Evolutionary conservation across 2,113 vertebrate genomes (phyloP).

Genomic region (Podarcis raffonei): DNA sequence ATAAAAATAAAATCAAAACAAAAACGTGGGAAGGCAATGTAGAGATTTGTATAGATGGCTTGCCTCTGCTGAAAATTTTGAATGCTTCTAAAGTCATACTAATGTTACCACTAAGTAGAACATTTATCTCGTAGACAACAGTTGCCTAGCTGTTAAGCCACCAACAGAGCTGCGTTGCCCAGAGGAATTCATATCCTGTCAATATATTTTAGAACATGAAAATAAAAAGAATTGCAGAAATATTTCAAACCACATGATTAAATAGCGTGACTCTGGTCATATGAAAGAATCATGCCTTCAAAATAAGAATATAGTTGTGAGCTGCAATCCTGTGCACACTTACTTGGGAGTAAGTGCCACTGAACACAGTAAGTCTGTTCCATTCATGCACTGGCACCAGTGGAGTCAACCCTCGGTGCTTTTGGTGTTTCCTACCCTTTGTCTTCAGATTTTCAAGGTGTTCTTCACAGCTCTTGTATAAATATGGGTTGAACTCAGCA

Average conservation of each 20-base stretch:
- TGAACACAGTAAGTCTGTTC: not conserved
- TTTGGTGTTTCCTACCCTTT: no score
- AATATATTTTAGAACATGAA: not conserved
- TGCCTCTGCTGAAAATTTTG: not conserved
- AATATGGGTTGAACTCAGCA: no score
- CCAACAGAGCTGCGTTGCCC: not conserved
- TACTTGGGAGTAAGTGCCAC: not conserved
- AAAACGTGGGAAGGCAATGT: not conserved
- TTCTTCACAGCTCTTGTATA: no score
- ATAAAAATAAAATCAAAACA: no score
- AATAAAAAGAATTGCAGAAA: not conserved
- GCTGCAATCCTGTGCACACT: not conserved
- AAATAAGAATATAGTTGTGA: not conserved
- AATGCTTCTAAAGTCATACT: not conserved
- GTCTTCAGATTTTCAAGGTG: no score
- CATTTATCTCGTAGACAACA: not conserved
- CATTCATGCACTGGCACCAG: no score
- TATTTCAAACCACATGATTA: not conserved
- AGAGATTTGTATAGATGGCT: not conserved
- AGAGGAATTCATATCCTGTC: not conserved
- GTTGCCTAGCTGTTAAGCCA: not conserved
- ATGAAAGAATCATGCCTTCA: not conserved
- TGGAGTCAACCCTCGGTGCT: no score
- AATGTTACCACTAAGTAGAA: not conserved
- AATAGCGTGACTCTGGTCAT: not conserved